phyloP scores from a whole-genome alignment of 2,888 invertebrate genomes.

The Plagiodera versicolora region DNA sequence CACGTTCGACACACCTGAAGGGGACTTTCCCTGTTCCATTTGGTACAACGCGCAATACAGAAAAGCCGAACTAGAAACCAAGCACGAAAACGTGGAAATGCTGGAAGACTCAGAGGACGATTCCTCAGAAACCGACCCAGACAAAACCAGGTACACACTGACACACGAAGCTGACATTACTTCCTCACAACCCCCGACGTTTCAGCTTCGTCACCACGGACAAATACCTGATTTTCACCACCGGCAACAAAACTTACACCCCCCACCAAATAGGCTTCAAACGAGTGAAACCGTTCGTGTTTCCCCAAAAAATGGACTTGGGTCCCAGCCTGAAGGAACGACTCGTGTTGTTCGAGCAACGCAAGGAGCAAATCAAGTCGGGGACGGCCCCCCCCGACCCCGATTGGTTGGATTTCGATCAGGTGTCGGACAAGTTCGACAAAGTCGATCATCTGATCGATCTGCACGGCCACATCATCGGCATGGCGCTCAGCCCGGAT shows the following conservation, averaged over 20 bases:
- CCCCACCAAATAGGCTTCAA: conserved; percentile 83
- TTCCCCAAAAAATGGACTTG: conserved; percentile 68
- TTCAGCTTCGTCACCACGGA: conserved; percentile 44
- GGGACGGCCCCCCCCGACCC: conserved; percentile 59
- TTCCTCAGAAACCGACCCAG: conserved; percentile 37
- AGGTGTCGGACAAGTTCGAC: conserved; percentile 71
- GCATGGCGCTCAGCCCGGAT: conserved; percentile 84
- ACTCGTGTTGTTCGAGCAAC: conserved; percentile 61
- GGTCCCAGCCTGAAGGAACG: conserved; percentile 70
- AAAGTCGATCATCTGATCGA: conserved; percentile 79
- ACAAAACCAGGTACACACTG: not conserved
- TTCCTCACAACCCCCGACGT: too few relatives aligned
- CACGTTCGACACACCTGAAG: conserved; percentile 35
- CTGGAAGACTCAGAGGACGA: conserved; percentile 39
- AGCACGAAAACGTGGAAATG: conserved; percentile 41
- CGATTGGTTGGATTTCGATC: conserved; percentile 69
- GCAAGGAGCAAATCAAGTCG: conserved; percentile 56
- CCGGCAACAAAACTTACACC: conserved; percentile 79
- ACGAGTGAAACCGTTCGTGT: conserved; percentile 68
- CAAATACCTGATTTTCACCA: conserved; percentile 81
- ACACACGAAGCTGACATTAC: too few relatives aligned
- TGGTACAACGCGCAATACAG: conserved; percentile 67
- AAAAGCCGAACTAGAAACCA: conserved; percentile 55
- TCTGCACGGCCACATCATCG: conserved; percentile 83
- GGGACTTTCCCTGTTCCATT: conserved; percentile 61